A percentile compares a stretch with the other conserved stretches of the same genome.
These are phyloP conservation scores for Deroplatys truncata DNA, from an alignment of 2,888 invertebrate genomes.

Conservation along the genomic window DNA sequence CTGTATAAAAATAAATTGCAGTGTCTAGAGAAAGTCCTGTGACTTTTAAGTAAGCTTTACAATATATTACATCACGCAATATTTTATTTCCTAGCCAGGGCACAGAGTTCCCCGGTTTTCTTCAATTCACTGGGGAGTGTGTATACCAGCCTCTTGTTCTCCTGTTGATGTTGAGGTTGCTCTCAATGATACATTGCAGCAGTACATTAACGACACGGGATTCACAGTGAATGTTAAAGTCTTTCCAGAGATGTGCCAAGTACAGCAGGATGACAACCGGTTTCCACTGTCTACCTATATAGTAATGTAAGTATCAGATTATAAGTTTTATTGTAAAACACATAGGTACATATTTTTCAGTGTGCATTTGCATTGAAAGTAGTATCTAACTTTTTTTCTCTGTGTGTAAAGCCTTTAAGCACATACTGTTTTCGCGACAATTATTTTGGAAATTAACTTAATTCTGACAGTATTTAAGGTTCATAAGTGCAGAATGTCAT, in stretches of 20 bases:
- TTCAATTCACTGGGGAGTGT: conserved; percentile 63
- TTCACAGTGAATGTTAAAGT: conserved; percentile 55
- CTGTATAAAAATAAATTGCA: too few relatives aligned
- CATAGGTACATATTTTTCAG: too few relatives aligned
- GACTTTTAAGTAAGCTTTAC: too few relatives aligned
- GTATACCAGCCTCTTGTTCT: conserved; percentile 60
- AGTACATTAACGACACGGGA: conserved; percentile 52
- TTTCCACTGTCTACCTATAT: conserved; percentile 49
- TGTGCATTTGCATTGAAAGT: not conserved
- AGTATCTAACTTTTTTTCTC: not conserved
- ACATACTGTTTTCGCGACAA: too few relatives aligned
- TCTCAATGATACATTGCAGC: conserved; percentile 48
- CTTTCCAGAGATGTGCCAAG: conserved; percentile 60
- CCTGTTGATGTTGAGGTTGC: conserved; percentile 55
- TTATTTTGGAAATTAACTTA: too few relatives aligned
- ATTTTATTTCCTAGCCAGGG: conserved; percentile 52
- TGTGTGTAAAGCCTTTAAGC: not conserved
- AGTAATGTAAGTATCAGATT: conserved; percentile 45
- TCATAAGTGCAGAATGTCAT: too few relatives aligned
- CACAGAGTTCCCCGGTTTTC: conserved; percentile 65
- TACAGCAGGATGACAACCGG: conserved; percentile 38
- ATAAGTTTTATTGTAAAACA: not conserved
- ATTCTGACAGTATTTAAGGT: too few relatives aligned
- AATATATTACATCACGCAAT: not conserved
- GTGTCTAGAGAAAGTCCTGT: too few relatives aligned